These are phyloP conservation scores for Euwallacea fornicatus DNA, from an alignment of 1,140 invertebrate species.

Conservation along the genomic window DNA sequence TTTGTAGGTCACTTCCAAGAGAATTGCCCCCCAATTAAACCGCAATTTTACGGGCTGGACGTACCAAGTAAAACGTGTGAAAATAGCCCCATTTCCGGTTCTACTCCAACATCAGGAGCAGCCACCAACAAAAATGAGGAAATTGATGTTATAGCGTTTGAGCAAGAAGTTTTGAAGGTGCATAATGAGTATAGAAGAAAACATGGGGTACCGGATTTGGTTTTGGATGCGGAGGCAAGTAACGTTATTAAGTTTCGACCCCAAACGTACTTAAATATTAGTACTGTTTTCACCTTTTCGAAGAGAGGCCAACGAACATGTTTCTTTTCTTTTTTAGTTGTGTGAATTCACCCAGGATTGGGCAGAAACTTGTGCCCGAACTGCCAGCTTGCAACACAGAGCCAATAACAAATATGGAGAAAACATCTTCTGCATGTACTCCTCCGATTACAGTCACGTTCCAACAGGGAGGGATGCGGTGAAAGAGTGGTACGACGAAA, in stretches of 20 bases:
- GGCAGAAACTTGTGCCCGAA: slow-evolving; percentile 74
- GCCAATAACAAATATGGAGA: slow-evolving; percentile 57
- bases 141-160: slow-evolving; percentile 53
- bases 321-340: slow-evolving; percentile 48
- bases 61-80: neutral
- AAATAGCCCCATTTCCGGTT: neutral
- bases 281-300: neutral
- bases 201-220: slow-evolving; percentile 69
- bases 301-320: neutral
- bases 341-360: slow-evolving; percentile 67
- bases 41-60: slow-evolving; percentile 21
- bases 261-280: neutral
- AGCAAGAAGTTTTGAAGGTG: slow-evolving; percentile 65
- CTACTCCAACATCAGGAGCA: neutral
- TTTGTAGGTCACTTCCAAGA: slow-evolving; percentile 74
- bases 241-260: neutral
- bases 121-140: slow-evolving; percentile 3
- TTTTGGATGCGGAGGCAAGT: slow-evolving; percentile 64
- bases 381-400: slow-evolving; percentile 66
- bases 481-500: slow-evolving; percentile 71
- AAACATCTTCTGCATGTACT: slow-evolving; percentile 67
- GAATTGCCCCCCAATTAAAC: slow-evolving; percentile 66
- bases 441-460: slow-evolving; percentile 65
- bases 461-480: slow-evolving; percentile 66
- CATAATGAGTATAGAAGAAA: slow-evolving; percentile 79